Conservation (phyloP, 2,888 invertebrate genomes). For the Sinohyriopsis cumingii region DNA sequence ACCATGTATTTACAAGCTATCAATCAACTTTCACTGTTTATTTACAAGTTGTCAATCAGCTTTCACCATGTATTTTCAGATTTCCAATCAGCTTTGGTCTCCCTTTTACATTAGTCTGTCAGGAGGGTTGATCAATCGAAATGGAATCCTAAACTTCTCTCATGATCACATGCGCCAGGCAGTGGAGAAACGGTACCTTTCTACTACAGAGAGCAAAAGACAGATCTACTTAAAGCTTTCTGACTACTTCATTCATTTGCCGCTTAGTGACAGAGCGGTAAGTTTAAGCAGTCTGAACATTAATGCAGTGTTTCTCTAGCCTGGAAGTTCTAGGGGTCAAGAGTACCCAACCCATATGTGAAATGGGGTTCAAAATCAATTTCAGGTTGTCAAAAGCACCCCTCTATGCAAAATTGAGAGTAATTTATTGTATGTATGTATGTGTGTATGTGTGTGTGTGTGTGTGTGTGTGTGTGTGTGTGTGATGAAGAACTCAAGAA, state of each 20-base stretch:
- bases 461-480: no score
- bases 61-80: constrained; percentile 26
- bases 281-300: constrained; percentile 1
- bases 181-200: constrained; percentile 56
- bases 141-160: constrained; percentile 61
- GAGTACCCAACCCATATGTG: no score
- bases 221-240: constrained; percentile 41
- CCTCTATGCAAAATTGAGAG: no score
- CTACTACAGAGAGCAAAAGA: constrained; percentile 40
- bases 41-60: background rate
- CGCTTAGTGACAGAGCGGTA: constrained; percentile 47
- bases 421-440: no score
- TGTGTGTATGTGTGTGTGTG: no score
- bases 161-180: constrained; percentile 62
- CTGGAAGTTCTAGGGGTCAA: no score
- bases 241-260: constrained; percentile 43
- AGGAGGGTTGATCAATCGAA: constrained; percentile 58
- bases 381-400: background rate
- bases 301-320: background rate
- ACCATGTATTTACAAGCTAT: background rate
- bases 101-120: constrained; percentile 57
- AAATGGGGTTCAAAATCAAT: background rate
- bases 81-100: constrained; percentile 58
- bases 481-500: no score
- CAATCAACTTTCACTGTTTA: background rate